Evolutionary conservation across 1,140 invertebrate genomes (phyloP).

Genomic region (Euwallacea fornicatus): DNA sequence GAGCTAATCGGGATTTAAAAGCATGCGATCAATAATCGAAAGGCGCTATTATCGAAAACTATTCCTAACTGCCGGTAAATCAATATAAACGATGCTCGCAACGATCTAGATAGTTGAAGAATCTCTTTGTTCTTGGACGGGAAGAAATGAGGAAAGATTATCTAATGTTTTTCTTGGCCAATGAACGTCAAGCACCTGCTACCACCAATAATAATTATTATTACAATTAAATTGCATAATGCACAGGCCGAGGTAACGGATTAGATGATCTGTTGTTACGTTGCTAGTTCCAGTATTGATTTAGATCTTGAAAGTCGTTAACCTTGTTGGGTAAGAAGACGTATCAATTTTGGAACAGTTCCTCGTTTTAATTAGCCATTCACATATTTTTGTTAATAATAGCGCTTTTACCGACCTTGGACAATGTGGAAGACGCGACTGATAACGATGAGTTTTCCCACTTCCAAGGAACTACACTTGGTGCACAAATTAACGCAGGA

Average conservation of each 20-base stretch:
- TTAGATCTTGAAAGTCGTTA: conserved; percentile 18
- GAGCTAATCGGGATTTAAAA: conserved; percentile 4
- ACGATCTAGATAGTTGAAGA: conserved; percentile 22
- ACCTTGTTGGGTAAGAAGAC: not conserved
- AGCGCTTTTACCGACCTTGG: no score
- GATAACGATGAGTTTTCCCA: no score
- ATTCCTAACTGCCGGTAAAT: conserved; percentile 16
- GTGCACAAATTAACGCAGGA: no score
- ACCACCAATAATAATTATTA: conserved; percentile 16
- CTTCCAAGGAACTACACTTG: no score
- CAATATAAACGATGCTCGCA: conserved; percentile 19
- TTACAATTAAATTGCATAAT: conserved; percentile 35
- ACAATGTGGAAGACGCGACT: no score
- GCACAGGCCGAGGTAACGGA: conserved; percentile 15
- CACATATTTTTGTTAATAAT: no score
- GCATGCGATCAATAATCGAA: conserved; percentile 10
- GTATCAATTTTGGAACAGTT: no score
- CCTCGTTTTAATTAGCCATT: no score
- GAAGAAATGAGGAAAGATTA: conserved; percentile 17
- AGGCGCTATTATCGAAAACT: conserved; percentile 25
- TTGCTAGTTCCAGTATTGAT: not conserved
- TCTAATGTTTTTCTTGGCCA: conserved; percentile 22
- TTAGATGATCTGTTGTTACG: conserved; percentile 22
- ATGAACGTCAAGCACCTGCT: conserved; percentile 21
- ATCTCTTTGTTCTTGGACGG: conserved; percentile 24